Base-by-base conservation (phyloP, 2,888 invertebrate genomes). In the Laspeyria flexula region DNA sequence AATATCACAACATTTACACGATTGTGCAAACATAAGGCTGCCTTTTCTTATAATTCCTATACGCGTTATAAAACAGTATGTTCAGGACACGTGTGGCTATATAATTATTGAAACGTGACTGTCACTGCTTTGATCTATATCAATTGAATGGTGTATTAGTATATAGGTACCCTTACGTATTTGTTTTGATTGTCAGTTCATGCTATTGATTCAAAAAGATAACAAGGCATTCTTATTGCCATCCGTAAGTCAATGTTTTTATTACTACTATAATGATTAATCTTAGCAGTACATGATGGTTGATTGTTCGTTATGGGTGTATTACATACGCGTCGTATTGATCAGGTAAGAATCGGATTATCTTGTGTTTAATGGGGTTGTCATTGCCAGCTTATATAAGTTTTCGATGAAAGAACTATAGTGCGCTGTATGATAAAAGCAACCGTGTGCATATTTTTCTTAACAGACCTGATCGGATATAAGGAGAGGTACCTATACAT, bases 41-140 rank as follows among this genome's bases (percentile, higher is more conserved):
- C 42, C 43, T 18, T 43, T 40, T 50, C 42, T 30, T 44, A 42
- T 42, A 34, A 43, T 46, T 43, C 43, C 37, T 39, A 18, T 6
- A 10, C 38, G 18, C n/a, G n/a, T n/a, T n/a, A n/a, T n/a, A n/a
- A n/a, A n/a, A 33, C 45, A 34, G 16, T 47, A 35, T 60, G 38
- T 38, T 39, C 29, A 25, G 16, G 41, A 34, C 51, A 59, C 60
- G 55, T 68, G 60, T 45, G 49, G 46, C 43, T 46, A 23, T 44
- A 25, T 48, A 1, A 49, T 65, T 49, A 46, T 49, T 33, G 18
- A 42, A 65, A 68, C 65, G 56, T 60, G 65, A 54, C 41, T 31
- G 45, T 40, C 13, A 21, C 23, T 29, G 27, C 10, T 40, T 27
- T 34, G 18, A 46, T 46, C 39, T 27, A 4, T n/a, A 18, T 27